Evolutionary conservation across 2,797 vertebrate genomes (phyloP).

Genomic region (Danio kyathit): DNA sequence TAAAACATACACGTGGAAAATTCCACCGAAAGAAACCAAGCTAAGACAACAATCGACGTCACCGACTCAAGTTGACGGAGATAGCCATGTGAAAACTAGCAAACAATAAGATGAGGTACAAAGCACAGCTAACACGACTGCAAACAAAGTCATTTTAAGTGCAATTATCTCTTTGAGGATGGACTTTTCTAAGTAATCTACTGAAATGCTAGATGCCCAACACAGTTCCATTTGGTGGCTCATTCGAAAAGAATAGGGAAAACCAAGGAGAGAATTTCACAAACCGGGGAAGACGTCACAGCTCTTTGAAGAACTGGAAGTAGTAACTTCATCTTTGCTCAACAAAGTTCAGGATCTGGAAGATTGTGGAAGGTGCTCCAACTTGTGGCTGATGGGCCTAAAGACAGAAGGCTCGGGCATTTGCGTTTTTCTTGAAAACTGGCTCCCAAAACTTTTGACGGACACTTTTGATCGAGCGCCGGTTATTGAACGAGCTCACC

Average conservation of each 20-base stretch:
- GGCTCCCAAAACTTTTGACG: no score
- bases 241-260: conserved; percentile 6
- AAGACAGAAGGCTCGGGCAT: no score
- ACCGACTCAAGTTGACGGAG: not conserved
- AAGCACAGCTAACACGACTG: not conserved
- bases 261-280: conserved; percentile 1
- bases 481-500: no score
- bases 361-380: not conserved
- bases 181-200: not conserved
- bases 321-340: not conserved
- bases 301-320: not conserved
- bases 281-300: conserved; percentile 1
- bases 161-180: not conserved
- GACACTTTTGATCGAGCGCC: no score
- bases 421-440: no score
- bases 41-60: not conserved
- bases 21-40: not conserved
- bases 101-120: not conserved
- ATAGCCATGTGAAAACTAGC: not conserved
- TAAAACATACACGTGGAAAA: not conserved
- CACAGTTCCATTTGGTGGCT: not conserved
- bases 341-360: not conserved
- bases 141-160: not conserved
- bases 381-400: not conserved
- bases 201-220: not conserved